phyloP scores from a whole-genome alignment of 2,888 invertebrate species.

The Polymixis flavicincta region DNA sequence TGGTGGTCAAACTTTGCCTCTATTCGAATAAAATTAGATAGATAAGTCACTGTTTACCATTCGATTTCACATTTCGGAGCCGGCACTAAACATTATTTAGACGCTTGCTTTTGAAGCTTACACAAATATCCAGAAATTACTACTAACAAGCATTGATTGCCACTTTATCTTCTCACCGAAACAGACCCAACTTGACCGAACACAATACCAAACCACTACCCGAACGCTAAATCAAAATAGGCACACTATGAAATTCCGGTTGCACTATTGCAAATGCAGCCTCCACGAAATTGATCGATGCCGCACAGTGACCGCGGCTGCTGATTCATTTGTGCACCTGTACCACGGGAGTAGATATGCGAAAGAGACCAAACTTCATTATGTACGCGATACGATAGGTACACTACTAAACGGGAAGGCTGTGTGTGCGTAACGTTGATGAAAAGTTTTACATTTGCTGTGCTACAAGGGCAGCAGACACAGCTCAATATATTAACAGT shows the following conservation, averaged over 20 bases:
- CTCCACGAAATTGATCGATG: conserved; percentile 68
- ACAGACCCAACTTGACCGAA: conserved; percentile 28
- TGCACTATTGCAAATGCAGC: conserved; percentile 59
- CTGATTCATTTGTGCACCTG: conserved; percentile 68
- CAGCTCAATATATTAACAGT: background rate
- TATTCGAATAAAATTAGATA: background rate
- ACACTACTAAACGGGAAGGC: background rate
- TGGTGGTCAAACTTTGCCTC: conserved; percentile 18
- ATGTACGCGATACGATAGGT: too few relatives aligned
- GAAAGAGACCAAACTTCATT: conserved; percentile 12
- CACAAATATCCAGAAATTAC: background rate
- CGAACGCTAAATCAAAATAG: conserved; percentile 56
- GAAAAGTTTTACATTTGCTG: background rate
- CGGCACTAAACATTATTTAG: background rate
- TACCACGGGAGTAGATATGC: conserved; percentile 6
- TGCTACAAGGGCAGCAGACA: background rate
- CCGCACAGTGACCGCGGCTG: conserved; percentile 59
- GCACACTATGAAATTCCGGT: conserved; percentile 59
- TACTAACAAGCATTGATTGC: conserved; percentile 26
- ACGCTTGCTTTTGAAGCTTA: background rate
- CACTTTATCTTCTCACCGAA: conserved; percentile 31
- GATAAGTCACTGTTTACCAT: background rate
- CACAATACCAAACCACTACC: conserved; percentile 28
- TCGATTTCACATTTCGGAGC: background rate
- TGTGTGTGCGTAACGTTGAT: background rate